A percentile compares a stretch with the other conserved stretches of the same genome.
Evolutionary conservation across 2,888 invertebrate genomes (phyloP).

Genomic region (Sesia bembeciformis): DNA sequence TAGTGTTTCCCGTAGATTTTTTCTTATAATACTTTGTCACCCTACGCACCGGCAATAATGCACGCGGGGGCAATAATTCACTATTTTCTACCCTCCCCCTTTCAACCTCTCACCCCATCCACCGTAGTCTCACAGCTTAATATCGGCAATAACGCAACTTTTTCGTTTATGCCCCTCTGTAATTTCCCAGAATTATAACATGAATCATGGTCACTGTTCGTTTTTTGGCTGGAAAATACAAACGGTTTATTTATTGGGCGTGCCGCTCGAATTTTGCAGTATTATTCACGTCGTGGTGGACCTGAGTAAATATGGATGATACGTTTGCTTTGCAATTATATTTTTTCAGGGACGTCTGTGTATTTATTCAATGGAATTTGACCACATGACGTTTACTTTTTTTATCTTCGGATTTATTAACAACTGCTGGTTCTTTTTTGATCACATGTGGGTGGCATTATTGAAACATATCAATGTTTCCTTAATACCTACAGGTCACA

Average conservation of each 20-base stretch:
- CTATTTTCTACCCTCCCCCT: slow-evolving; percentile 27
- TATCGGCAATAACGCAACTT: slow-evolving; percentile 56
- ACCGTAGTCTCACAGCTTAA: slow-evolving; percentile 29
- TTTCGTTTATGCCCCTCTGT: slow-evolving; percentile 25
- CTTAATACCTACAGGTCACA: too few species aligned
- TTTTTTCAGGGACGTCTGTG: too few species aligned
- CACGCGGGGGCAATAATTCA: slow-evolving; percentile 39
- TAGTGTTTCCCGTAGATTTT: not conserved
- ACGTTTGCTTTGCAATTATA: too few species aligned
- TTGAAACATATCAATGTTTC: too few species aligned
- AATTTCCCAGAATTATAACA: slow-evolving; percentile 53
- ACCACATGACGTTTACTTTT: too few species aligned
- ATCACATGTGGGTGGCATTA: too few species aligned
- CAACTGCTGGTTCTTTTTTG: too few species aligned
- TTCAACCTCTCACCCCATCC: slow-evolving; percentile 8
- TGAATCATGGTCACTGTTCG: slow-evolving; percentile 45
- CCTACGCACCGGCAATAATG: slow-evolving; percentile 17
- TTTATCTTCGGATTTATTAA: too few species aligned
- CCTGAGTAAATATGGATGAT: too few species aligned
- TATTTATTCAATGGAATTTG: too few species aligned
- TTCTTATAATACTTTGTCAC: slow-evolving; percentile 14
- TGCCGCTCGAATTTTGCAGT: not conserved
- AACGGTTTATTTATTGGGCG: slow-evolving; percentile 13
- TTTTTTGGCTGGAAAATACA: slow-evolving; percentile 25
- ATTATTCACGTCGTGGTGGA: not conserved